phyloP scores from a whole-genome alignment of 2,888 invertebrate genomes.

The Artemia sinica region DNA sequence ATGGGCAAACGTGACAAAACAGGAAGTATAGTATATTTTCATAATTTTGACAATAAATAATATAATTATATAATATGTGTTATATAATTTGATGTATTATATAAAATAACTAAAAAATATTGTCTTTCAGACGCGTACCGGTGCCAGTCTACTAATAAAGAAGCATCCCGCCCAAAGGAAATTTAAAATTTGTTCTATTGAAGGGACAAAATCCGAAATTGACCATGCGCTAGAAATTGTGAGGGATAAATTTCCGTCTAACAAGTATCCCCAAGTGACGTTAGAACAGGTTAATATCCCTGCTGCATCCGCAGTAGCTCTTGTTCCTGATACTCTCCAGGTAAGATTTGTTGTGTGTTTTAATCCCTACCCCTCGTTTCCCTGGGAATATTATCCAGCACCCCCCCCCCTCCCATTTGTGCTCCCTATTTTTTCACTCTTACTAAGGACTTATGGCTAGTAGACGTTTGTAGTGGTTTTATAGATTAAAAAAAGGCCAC shows the following conservation, averaged over 20 bases:
- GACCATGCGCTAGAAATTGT: constrained; percentile 66
- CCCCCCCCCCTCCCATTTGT: too few relatives aligned
- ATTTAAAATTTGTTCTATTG: constrained; percentile 63
- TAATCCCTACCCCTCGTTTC: constrained; percentile 25
- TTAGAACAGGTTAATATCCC: constrained; percentile 41
- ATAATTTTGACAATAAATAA: too few relatives aligned
- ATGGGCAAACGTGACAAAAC: too few relatives aligned
- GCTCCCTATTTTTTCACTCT: too few relatives aligned
- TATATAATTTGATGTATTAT: too few relatives aligned
- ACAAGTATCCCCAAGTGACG: constrained; percentile 59
- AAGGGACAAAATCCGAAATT: constrained; percentile 59
- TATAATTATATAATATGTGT: too few relatives aligned
- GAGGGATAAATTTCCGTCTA: constrained; percentile 61
- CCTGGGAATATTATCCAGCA: too few relatives aligned
- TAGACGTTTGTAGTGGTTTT: too few relatives aligned
- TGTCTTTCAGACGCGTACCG: constrained; percentile 48
- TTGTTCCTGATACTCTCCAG: constrained; percentile 40
- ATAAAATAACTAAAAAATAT: background rate
- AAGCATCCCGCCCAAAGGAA: constrained; percentile 53
- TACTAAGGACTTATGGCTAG: too few relatives aligned
- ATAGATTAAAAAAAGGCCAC: too few relatives aligned
- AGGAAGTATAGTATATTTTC: too few relatives aligned
- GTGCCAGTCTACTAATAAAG: constrained; percentile 59
- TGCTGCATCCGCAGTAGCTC: constrained; percentile 32
- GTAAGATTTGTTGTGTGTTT: constrained; percentile 31